Conservation (phyloP, 1,140 invertebrate genomes). For the Armadillidium nasatum region DNA sequence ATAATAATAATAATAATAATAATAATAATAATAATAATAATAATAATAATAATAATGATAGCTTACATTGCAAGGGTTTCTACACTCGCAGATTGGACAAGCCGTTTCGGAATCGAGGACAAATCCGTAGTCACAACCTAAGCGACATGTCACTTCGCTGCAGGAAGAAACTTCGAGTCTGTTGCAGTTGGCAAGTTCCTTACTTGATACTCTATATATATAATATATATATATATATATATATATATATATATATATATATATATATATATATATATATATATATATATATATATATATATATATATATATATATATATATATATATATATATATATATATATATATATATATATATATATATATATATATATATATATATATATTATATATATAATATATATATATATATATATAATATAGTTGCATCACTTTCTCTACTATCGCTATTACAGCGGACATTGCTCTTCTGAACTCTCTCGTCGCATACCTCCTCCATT, state of each 20-base stretch:
- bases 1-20: background rate
- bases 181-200: constrained; percentile 38
- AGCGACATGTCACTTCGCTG: constrained; percentile 73
- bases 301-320: background rate
- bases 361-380: background rate
- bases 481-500: too few relatives aligned
- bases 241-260: constrained; percentile 12
- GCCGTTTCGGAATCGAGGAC: constrained; percentile 62
- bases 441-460: too few relatives aligned
- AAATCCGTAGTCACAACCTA: constrained; percentile 80
- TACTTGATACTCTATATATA: constrained; percentile 31
- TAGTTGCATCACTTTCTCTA: too few relatives aligned
- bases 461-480: too few relatives aligned
- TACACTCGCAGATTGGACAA: constrained; percentile 72
- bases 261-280: constrained; percentile 12
- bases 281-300: background rate
- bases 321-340: too few relatives aligned
- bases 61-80: constrained; percentile 67
- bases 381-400: too few relatives aligned
- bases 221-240: background rate
- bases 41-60: background rate
- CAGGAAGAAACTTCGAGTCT: constrained; percentile 57
- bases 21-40: background rate
- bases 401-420: too few relatives aligned
- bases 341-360: too few relatives aligned